Evolutionary conservation across 2,797 vertebrate species (phyloP), one percentile per base, ranked within the genome.

Genomic region (Scolopax rusticola): DNA sequence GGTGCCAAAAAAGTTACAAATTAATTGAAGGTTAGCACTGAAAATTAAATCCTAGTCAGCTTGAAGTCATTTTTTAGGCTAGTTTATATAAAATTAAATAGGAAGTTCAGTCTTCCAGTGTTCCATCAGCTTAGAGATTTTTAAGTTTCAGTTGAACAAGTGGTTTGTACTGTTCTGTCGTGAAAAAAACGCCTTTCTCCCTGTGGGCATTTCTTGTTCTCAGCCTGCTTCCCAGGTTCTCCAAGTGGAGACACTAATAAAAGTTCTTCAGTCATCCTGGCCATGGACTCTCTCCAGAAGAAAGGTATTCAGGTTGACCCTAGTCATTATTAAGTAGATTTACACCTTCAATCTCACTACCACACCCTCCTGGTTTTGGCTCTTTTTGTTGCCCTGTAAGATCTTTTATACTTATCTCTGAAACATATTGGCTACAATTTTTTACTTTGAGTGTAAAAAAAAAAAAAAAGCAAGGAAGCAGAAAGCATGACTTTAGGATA

Each of bases 11-110:
- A 98, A 98, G 98, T 98, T 98, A 98, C 98, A 98, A 98, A 98
- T 98, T 98, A 98, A 98, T 98, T 98, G 97, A 98, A 98, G 98
- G 98, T 98, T 98, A 98, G 97, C 95, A 97, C 81, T 97, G 97
- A 97, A 98, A 98, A 98, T 98, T 98, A 98, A 98, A 97, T 98
- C 97, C 93, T 96, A 97, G 97, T 97, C 97, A 97, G 97, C 94
- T 96, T 97, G 97, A 98, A 98, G 96, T 97, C 78, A 96, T 98
- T 97, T 97, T 96, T 97, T 91, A 97, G 96, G 91, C 89, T 97
- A 94, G 91, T 97, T 98, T 95, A 91, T 96, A 94, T 81, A 95
- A 97, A 97, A 98, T 96, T 96, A 97, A 98, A 96, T 92, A 95
- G 86, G 86, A 96, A 98, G 95, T 94, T 97, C 89, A 86, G 56